A percentile compares a stretch with the other conserved stretches of the same genome.
These are phyloP conservation scores for Nannoperca australis DNA, from an alignment of 2,797 vertebrate species.

Conservation along the genomic window DNA sequence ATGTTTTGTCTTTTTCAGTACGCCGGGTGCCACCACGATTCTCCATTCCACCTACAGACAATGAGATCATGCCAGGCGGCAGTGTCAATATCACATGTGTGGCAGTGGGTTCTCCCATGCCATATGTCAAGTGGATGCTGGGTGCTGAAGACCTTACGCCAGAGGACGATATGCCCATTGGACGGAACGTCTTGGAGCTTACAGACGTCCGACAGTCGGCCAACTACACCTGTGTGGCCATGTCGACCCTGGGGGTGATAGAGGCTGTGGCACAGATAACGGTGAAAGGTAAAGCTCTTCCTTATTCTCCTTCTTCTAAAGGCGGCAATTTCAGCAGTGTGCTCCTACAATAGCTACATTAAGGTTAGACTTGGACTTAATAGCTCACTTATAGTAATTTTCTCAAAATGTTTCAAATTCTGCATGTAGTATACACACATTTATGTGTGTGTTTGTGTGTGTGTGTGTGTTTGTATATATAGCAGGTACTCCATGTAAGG, in stretches of 20 bases:
- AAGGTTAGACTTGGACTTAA: background rate
- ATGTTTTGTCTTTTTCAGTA: conserved; percentile 86
- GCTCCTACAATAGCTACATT: background rate
- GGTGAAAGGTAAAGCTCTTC: conserved; percentile 91
- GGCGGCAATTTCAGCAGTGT: background rate
- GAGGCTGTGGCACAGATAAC: conserved; percentile 99
- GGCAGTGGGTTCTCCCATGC: conserved; percentile 99
- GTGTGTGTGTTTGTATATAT: too few relatives aligned
- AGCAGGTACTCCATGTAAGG: conserved; percentile 3
- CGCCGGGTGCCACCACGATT: conserved; percentile 97
- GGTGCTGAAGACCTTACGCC: conserved; percentile 98
- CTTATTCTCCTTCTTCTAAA: background rate
- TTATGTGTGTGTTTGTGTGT: too few relatives aligned
- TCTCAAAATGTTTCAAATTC: background rate
- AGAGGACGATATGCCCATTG: conserved; percentile 99
- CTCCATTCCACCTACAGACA: conserved; percentile 98
- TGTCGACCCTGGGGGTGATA: conserved; percentile 99
- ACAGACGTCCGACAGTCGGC: conserved; percentile 98
- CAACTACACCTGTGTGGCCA: conserved; percentile 99
- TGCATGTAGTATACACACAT: background rate
- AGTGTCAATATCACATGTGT: conserved; percentile 99
- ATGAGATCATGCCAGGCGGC: conserved; percentile 99
- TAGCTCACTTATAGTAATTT: background rate
- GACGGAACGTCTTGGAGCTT: conserved; percentile 97
- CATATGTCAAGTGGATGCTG: conserved; percentile 99